These are phyloP conservation scores for Agapornis canus DNA, from an alignment of 2,797 vertebrate genomes.

Conservation along the genomic window DNA sequence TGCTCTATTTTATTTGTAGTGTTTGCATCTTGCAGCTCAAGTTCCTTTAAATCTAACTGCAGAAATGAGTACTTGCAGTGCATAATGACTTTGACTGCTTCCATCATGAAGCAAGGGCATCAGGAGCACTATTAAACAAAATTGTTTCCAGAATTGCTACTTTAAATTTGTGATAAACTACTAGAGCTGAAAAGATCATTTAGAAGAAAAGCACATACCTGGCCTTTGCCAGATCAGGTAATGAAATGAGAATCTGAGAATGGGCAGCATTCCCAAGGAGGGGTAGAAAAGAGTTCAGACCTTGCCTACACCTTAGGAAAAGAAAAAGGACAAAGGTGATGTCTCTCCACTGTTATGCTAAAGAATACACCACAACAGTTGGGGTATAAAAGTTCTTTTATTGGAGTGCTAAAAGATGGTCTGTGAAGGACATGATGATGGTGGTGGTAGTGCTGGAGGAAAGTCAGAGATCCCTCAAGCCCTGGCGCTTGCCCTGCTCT, in stretches of 20 bases:
- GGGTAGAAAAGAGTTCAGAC: neutral
- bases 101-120: neutral
- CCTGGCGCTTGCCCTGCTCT: neutral
- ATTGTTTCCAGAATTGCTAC: neutral
- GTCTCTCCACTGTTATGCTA: neutral
- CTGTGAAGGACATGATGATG: neutral
- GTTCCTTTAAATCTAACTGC: neutral
- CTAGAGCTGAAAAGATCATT: neutral
- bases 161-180: neutral
- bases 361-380: neutral
- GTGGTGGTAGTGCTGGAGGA: neutral
- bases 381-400: neutral
- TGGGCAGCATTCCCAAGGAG: neutral
- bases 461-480: rapidly evolving
- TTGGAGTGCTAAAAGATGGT: neutral
- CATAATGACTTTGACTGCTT: neutral
- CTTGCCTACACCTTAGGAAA: neutral
- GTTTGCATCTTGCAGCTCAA: neutral
- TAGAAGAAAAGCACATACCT: neutral
- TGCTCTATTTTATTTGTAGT: neutral
- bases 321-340: neutral
- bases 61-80: neutral
- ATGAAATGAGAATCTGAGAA: neutral
- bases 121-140: neutral
- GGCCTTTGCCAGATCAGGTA: neutral